Conservation (phyloP, 2,888 invertebrate genomes). For the Cloeon dipterum region DNA sequence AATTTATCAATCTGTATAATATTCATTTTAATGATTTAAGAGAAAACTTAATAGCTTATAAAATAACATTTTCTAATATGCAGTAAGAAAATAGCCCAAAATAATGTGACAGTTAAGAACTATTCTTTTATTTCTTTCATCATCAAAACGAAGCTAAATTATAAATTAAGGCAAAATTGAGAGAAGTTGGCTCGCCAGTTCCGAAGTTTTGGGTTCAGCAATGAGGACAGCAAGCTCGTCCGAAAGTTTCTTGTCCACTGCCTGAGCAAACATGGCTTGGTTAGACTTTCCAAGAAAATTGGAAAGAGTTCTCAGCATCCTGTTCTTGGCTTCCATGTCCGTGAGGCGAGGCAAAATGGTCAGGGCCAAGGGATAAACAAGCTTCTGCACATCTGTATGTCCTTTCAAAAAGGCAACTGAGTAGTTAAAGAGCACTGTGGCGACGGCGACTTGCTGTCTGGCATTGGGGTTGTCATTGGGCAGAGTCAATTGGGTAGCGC, state of each 20-base stretch:
- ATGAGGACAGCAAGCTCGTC: background rate
- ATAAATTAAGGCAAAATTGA: background rate
- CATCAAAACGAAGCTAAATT: background rate
- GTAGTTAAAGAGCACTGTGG: conserved; percentile 48
- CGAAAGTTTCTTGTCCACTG: background rate
- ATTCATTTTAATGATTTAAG: background rate
- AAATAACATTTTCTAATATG: background rate
- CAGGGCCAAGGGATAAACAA: background rate
- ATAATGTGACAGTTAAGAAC: background rate
- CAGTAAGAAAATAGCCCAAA: background rate
- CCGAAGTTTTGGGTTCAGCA: background rate
- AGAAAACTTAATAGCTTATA: background rate
- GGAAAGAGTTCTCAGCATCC: background rate
- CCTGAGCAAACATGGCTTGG: background rate
- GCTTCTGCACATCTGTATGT: background rate
- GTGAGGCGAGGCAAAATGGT: background rate
- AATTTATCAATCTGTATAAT: conserved; percentile 22
- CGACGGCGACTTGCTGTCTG: conserved; percentile 36
- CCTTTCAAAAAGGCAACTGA: conserved; percentile 27
- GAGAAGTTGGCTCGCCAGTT: background rate
- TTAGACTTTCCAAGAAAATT: background rate
- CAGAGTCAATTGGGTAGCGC: background rate
- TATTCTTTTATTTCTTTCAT: background rate
- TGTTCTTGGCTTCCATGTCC: background rate
- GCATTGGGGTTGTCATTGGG: background rate